Evolutionary conservation across 2,888 invertebrate species (phyloP).

Genomic region (Agonopterix arenella): DNA sequence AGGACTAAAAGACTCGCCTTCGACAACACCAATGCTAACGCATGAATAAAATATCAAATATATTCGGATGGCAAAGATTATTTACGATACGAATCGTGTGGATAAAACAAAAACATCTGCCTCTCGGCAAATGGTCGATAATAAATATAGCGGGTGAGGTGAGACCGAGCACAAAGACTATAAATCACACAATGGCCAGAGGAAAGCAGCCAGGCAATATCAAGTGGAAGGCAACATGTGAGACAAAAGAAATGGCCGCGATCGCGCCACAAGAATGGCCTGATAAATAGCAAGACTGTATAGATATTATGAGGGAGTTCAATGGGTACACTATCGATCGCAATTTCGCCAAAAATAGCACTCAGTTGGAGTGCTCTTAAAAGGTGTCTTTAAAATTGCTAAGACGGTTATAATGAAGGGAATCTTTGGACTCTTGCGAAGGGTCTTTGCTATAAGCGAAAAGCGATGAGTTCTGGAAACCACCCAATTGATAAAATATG

Average conservation of each 20-base stretch:
- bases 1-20: no score
- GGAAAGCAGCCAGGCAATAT: constrained; percentile 17
- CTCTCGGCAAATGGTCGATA: constrained; percentile 25
- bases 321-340: constrained; percentile 23
- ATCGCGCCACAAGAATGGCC: constrained; percentile 9
- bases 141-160: constrained; percentile 29
- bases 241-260: constrained; percentile 38
- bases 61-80: constrained; percentile 23
- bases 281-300: constrained; percentile 36
- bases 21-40: constrained; percentile 12
- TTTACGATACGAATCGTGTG: constrained; percentile 26
- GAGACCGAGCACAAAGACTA: constrained; percentile 29
- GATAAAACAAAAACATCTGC: constrained; percentile 36
- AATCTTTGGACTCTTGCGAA: constrained; percentile 1
- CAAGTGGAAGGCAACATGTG: constrained; percentile 31
- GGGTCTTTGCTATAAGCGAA: no score
- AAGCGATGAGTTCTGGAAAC: no score
- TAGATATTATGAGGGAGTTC: constrained; percentile 21
- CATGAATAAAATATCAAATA: constrained; percentile 30
- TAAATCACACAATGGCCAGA: constrained; percentile 41
- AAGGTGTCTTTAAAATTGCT: constrained; percentile 52
- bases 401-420: constrained; percentile 45
- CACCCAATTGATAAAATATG: no score
- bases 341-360: constrained; percentile 41
- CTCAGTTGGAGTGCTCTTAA: constrained; percentile 44